Conservation (phyloP, 2,797 vertebrate species). For the Carapus acus region DNA sequence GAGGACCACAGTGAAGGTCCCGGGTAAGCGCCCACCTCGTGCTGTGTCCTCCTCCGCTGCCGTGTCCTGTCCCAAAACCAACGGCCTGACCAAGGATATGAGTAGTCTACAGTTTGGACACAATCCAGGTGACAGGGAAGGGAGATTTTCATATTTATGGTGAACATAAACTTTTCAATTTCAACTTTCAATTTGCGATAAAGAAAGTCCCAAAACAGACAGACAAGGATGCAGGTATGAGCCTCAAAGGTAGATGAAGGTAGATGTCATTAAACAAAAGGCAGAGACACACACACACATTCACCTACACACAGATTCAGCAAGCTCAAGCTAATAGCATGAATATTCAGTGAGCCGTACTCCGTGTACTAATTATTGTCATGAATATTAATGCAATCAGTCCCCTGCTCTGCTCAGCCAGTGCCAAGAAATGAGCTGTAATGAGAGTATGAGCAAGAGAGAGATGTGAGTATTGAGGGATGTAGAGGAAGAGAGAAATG, state of each 20-base stretch:
- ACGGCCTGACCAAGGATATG: slow-evolving; percentile 91
- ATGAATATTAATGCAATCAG: slow-evolving; percentile 99
- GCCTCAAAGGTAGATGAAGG: slow-evolving; percentile 14
- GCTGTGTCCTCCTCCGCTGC: slow-evolving; percentile 86
- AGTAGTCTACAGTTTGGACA: slow-evolving; percentile 88
- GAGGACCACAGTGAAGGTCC: slow-evolving; percentile 95
- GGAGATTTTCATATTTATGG: too few relatives aligned
- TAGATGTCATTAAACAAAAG: slow-evolving; percentile 43
- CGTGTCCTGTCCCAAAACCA: slow-evolving; percentile 83
- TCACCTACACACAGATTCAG: slow-evolving; percentile 68
- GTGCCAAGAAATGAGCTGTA: slow-evolving; percentile 88
- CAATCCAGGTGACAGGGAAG: slow-evolving; percentile 73
- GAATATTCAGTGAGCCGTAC: slow-evolving; percentile 99
- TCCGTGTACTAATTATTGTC: slow-evolving; percentile 93
- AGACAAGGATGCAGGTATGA: not conserved
- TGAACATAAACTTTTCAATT: too few relatives aligned
- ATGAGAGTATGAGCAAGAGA: slow-evolving; percentile 76
- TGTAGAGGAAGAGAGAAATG: slow-evolving; percentile 21
- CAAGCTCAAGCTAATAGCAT: slow-evolving; percentile 96
- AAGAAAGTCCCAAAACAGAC: slow-evolving; percentile 17
- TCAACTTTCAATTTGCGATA: too few relatives aligned
- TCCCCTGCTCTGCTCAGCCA: slow-evolving; percentile 82
- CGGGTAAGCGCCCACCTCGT: slow-evolving; percentile 89
- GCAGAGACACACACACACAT: slow-evolving; percentile 69
- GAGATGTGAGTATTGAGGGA: too few relatives aligned